Conservation (phyloP, 2,888 invertebrate genomes). For the Drosophila algonquin region DNA sequence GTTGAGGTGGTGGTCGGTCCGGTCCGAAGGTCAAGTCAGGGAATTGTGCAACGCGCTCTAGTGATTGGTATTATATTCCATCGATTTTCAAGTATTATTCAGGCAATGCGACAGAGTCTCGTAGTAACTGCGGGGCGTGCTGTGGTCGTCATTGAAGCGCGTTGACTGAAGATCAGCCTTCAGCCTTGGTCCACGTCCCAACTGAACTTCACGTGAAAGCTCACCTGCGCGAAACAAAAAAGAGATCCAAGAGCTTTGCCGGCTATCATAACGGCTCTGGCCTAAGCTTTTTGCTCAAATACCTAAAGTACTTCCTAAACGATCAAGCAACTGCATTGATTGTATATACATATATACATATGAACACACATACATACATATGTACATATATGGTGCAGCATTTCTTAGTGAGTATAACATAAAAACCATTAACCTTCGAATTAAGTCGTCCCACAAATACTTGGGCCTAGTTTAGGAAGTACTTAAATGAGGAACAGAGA, state of each 20-base stretch:
- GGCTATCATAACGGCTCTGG: not conserved
- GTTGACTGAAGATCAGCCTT: conserved; percentile 55
- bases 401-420: not conserved
- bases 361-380: too few species aligned
- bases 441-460: too few species aligned
- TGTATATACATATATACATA: too few species aligned
- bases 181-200: conserved; percentile 54
- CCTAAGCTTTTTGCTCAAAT: conserved; percentile 5
- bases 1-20: conserved; percentile 2
- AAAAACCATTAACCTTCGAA: too few species aligned
- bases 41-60: conserved; percentile 32
- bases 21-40: conserved; percentile 35
- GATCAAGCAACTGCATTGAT: too few species aligned
- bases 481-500: too few species aligned
- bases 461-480: too few species aligned
- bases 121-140: conserved; percentile 59
- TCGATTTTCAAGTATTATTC: conserved; percentile 10
- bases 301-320: not conserved
- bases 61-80: not conserved
- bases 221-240: conserved; percentile 24
- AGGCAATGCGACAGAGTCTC: conserved; percentile 48
- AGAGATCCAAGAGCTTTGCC: not conserved
- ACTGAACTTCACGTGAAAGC: conserved; percentile 70
- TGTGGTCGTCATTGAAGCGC: conserved; percentile 71
- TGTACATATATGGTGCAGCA: too few species aligned